These are phyloP conservation scores for Drosophila elegans DNA, from an alignment of 1,140 invertebrate species.

Conservation along the genomic window DNA sequence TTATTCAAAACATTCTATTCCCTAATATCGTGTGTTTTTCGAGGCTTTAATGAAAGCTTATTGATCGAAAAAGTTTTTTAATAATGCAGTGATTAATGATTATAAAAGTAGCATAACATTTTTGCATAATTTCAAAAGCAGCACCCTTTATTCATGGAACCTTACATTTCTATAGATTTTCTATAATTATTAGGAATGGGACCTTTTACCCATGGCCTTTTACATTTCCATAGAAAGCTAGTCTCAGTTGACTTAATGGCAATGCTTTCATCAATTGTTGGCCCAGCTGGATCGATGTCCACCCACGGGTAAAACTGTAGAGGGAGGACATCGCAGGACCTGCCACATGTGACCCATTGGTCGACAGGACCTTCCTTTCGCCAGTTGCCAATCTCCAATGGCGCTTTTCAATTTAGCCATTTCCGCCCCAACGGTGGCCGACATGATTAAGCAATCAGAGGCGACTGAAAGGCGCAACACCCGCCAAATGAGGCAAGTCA, in stretches of 20 bases:
- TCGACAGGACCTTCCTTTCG: slow-evolving; percentile 31
- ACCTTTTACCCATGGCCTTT: neutral
- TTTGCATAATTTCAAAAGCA: too few species aligned
- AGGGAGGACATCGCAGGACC: slow-evolving; percentile 21
- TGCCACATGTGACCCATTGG: slow-evolving; percentile 36
- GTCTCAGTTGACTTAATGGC: slow-evolving; percentile 22
- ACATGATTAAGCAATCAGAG: slow-evolving; percentile 79
- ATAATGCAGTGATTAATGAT: too few species aligned
- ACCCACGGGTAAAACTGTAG: neutral
- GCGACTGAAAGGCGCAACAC: slow-evolving; percentile 59
- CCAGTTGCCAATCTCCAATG: slow-evolving; percentile 53
- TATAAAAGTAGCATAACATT: too few species aligned
- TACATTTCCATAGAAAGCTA: slow-evolving; percentile 8
- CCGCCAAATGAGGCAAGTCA: slow-evolving; percentile 38
- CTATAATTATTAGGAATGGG: too few species aligned
- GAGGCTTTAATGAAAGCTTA: too few species aligned
- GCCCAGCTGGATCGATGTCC: slow-evolving; percentile 24
- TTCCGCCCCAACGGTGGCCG: slow-evolving; percentile 63
- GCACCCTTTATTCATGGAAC: neutral
- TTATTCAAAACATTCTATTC: too few species aligned
- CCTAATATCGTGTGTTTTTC: too few species aligned
- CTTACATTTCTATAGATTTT: slow-evolving; percentile 12
- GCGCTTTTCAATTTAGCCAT: slow-evolving; percentile 75
- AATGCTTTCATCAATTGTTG: slow-evolving; percentile 51
- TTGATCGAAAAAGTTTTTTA: too few species aligned